Evolutionary conservation across 2,113 vertebrate genomes (phyloP).

Genomic region (Pelvicachromis taeniatus): DNA sequence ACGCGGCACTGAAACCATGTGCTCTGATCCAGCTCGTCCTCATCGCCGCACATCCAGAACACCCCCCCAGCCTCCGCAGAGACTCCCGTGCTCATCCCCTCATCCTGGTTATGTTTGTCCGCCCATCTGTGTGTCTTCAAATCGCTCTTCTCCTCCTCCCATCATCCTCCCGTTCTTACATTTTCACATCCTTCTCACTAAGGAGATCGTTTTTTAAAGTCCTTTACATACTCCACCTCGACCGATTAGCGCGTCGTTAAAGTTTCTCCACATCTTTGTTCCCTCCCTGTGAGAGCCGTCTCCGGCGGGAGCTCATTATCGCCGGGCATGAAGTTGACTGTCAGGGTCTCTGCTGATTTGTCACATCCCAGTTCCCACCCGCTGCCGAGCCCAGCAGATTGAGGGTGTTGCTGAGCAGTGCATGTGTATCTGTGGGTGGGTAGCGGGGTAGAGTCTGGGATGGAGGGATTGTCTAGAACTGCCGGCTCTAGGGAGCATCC

Average conservation of each 20-base stretch:
- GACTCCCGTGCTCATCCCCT: background rate
- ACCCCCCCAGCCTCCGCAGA: background rate
- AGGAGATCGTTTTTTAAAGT: background rate
- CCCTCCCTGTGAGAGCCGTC: conserved; percentile 13
- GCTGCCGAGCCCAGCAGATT: conserved; percentile 33
- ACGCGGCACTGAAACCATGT: conserved; percentile 7
- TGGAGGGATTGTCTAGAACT: conserved; percentile 3
- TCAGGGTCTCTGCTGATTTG: conserved; percentile 62
- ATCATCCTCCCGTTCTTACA: background rate
- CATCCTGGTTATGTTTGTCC: conserved; percentile 11
- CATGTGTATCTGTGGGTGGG: background rate
- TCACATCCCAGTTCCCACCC: conserved; percentile 51
- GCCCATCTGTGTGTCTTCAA: conserved; percentile 27
- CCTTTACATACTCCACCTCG: background rate
- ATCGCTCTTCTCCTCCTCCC: background rate
- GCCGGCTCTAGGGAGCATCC: conserved; percentile 28
- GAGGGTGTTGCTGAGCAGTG: conserved; percentile 9
- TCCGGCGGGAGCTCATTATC: conserved; percentile 71
- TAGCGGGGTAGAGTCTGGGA: background rate
- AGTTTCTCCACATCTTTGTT: conserved; percentile 1
- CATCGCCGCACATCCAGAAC: conserved; percentile 6
- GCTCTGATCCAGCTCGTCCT: conserved; percentile 20
- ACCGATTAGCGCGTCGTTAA: conserved; percentile 31
- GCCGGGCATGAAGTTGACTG: conserved; percentile 63
- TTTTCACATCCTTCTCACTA: background rate